Evolutionary conservation across 1,140 invertebrate genomes (phyloP), one percentile per base, ranked within the genome.

Genomic region (Tenebrio molitor): DNA sequence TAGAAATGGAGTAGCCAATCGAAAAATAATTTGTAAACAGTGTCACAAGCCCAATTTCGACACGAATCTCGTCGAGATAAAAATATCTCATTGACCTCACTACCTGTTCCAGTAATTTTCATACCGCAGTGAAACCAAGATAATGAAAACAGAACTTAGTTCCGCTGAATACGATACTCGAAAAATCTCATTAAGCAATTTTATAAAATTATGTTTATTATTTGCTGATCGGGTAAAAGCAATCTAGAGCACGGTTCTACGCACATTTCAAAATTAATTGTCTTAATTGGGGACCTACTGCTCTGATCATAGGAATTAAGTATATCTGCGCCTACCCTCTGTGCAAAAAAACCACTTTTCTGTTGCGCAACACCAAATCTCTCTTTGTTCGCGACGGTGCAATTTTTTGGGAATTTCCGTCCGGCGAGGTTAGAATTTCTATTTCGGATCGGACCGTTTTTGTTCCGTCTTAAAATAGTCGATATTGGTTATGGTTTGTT

Each of bases 111-210:
- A 23, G 4, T 17, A 7, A 58, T 58, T 53, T 53, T 53, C 46
- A 7, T 23, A 8, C 14, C 46, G 36, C 41, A 19, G 25, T 65
- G 19, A 65, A 65, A 65, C 16, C 10, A 66, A 66, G 42, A 42
- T 41, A 44, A 23, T 21, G 36, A 44, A 42, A 66, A 66, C 64
- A 66, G 23, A 44, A 29, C 19, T 44, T 66, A 41, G 64, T 66
- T 66, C 64, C 64, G 64, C 64, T 66, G 36, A 66, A 66, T 66
- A 44, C 15, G 64, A 66, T 19, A 66, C 42, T 16, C 64, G 64
- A 65, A 65, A 65, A 58, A 58, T 58, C 50, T 58, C 50, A 58
- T 58, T 58, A 58, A 58, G 50, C 64, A 66, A 66, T 44, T 66
- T 66, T 58, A 58, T 66, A 44, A 66, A 66, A 36, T 44, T 34